Evolutionary conservation across 35 echinoderm and acorn worm species (phyloP).

Genomic region (Eucidaris tribuloides): DNA sequence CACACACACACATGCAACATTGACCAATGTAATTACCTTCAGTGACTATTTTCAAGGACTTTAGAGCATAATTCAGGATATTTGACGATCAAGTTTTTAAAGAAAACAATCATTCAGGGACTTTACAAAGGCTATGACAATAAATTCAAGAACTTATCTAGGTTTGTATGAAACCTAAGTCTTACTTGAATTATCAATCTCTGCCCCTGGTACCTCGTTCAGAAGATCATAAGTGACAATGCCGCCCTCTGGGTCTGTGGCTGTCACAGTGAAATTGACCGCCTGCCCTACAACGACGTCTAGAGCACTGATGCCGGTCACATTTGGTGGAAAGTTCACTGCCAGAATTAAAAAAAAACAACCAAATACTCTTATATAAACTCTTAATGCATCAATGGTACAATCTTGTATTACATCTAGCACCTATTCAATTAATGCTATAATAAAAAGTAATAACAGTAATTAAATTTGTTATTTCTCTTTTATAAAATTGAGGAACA

Average conservation of each 20-base stretch:
- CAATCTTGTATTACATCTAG: no score
- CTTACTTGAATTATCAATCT: conserved; percentile 16
- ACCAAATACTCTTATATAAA: no score
- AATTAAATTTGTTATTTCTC: no score
- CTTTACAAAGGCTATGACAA: not conserved
- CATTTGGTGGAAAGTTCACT: conserved; percentile 84
- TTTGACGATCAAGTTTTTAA: not conserved
- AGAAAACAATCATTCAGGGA: not conserved
- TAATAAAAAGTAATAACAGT: no score
- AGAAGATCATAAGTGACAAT: conserved; percentile 33
- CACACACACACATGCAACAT: no score
- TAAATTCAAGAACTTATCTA: not conserved
- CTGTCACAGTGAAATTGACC: conserved; percentile 43
- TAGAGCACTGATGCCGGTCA: conserved; percentile 41
- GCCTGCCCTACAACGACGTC: conserved; percentile 37
- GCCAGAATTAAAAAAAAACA: no score
- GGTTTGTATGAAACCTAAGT: not conserved
- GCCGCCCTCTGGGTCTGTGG: conserved; percentile 64
- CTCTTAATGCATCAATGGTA: no score
- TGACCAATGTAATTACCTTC: no score
- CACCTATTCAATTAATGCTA: no score
- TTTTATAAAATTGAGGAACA: no score
- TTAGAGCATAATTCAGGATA: not conserved
- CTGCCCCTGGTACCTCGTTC: conserved; percentile 34
- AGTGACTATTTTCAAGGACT: no score